Base-by-base conservation (phyloP, 2,888 invertebrate species). In the Zygaena filipendulae region DNA sequence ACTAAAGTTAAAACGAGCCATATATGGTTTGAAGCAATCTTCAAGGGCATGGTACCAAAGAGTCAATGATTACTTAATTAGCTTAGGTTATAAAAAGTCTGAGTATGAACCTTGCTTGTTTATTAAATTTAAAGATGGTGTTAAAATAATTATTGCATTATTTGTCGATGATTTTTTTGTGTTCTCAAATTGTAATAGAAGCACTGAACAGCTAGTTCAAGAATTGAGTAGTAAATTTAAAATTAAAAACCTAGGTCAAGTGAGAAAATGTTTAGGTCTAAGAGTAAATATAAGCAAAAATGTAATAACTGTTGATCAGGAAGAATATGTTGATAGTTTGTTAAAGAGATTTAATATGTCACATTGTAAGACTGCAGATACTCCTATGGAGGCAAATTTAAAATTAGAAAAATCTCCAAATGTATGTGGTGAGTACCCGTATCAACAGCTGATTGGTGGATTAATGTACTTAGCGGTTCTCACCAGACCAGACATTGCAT, bases 381-480 rank as follows among this genome's bases (percentile, higher is more conserved):
- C 46, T 13, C 47, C 44, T 4, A 45, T 47, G 23, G 46, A 47
- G 13, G 2, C 8, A 30, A 39, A 37, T 25, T 33, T 46, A 23
- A 39, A 41, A 13, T 3, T 40, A 8, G 14, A 24, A 4, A 41
- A 36, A 7, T 12, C 11, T 12, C 11, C 33, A 13, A 22, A 11
- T 30, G 25, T n/a, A 23, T 33, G 29, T 30, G 27, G 25, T 35
- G 29, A 27, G 3, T 21, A 32, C 19, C 39, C 35, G 1, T 44
- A 40, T 31, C 37, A 39, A 12, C 33, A 43, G 13, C 23, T 43
- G 2, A 36, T 49, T 10, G 45, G 45, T 4, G 32, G 38, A 4
- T 11, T n/a, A n/a, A 33, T 33, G 27, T 33, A 33, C 18, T 8
- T 33, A 11, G 23, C 33, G 8, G 21, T 33, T 11, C 14, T 29